Percentiles rank a stretch among this genome's conserved stretches.
Evolutionary conservation across 2,113 vertebrate genomes (phyloP).

Genomic region (Aspiorhynchus laticeps): DNA sequence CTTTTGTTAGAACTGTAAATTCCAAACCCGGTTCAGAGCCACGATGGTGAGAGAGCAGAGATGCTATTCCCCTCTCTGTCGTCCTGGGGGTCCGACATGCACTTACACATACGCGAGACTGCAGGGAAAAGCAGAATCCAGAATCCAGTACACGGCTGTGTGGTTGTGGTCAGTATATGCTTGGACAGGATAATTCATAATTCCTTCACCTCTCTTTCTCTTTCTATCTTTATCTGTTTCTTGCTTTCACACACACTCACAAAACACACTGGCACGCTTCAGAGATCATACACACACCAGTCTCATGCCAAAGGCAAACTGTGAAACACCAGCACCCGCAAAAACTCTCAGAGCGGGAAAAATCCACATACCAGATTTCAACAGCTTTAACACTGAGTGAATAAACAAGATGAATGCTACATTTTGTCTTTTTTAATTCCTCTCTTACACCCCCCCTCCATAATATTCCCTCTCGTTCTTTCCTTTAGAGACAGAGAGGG

Average conservation of each 20-base stretch:
- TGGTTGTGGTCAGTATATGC: conserved; percentile 50
- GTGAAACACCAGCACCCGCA: conserved; percentile 55
- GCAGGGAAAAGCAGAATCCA: conserved; percentile 36
- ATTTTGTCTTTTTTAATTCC: conserved; percentile 69
- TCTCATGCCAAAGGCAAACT: conserved; percentile 53
- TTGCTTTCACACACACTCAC: conserved; percentile 14
- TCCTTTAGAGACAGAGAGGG: conserved; percentile 26
- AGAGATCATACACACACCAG: conserved; percentile 37
- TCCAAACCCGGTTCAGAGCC: conserved; percentile 60
- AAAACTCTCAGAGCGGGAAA: conserved; percentile 49
- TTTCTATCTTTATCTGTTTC: conserved; percentile 44
- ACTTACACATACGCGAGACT: conserved; percentile 28
- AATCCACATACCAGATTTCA: conserved; percentile 53
- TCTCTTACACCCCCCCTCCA: conserved; percentile 33
- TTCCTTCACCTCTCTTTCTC: conserved; percentile 32
- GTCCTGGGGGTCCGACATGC: conserved; percentile 46
- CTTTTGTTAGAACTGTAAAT: conserved; percentile 73
- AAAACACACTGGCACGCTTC: conserved; percentile 28
- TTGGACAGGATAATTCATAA: conserved; percentile 42
- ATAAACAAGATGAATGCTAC: conserved; percentile 62
- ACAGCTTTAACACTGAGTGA: conserved; percentile 50
- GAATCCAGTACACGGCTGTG: conserved; percentile 43
- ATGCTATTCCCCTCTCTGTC: conserved; percentile 52
- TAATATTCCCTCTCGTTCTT: background rate
- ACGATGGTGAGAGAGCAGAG: conserved; percentile 49